Evolutionary conservation across 2,113 vertebrate genomes (phyloP).

Genomic region (Mesoclemmys tuberculata): DNA sequence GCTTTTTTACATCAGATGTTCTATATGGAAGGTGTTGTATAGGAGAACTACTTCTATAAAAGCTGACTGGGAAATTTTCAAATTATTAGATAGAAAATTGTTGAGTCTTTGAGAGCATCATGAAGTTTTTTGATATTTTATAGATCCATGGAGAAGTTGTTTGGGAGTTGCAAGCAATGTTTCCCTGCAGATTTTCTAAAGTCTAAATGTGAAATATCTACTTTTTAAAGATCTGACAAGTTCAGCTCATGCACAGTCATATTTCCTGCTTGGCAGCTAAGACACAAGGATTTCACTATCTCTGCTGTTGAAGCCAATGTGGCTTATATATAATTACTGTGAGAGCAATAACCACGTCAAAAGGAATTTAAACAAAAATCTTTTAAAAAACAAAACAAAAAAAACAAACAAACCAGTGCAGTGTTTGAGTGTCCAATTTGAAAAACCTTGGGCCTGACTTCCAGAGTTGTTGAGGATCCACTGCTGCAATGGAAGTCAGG

Average conservation of each 20-base stretch:
- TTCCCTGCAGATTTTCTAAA: neutral
- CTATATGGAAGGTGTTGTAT: neutral
- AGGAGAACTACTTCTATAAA: neutral
- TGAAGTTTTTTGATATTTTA: neutral
- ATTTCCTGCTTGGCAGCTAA: neutral
- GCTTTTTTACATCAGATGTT: neutral
- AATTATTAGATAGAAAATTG: neutral
- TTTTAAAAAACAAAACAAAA: neutral
- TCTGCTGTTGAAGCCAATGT: neutral
- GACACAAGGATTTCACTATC: neutral
- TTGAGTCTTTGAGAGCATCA: neutral
- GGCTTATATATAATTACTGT: neutral
- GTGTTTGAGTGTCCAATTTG: neutral
- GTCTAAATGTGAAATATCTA: neutral
- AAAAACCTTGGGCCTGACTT: neutral
- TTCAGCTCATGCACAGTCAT: neutral
- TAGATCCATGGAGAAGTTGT: neutral
- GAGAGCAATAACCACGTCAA: neutral
- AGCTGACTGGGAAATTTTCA: neutral
- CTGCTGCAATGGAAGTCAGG: too few species aligned
- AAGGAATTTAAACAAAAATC: neutral
- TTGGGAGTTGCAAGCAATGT: neutral
- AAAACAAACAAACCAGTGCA: neutral
- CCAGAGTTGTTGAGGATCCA: neutral
- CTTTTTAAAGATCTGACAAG: accelerated